Percentiles rank a stretch among this genome's conserved stretches.
These are phyloP conservation scores for Phylloscopus collybita DNA, from an alignment of 2,797 vertebrate species.

Conservation along the genomic window DNA sequence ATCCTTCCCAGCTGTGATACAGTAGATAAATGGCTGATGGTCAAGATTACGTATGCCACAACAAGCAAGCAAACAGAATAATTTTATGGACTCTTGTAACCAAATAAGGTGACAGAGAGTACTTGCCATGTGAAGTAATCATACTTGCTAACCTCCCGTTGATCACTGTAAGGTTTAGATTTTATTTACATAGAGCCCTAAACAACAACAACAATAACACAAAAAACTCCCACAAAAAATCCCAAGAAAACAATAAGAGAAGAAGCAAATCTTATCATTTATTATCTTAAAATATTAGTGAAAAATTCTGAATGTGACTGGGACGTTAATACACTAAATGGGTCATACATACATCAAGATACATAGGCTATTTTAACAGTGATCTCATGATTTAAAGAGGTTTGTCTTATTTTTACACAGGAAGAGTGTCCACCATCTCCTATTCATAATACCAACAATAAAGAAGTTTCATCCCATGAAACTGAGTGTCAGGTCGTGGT, in stretches of 20 bases:
- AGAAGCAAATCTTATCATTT: neutral
- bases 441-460: neutral
- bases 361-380: neutral
- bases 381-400: neutral
- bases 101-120: neutral
- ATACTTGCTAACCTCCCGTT: neutral
- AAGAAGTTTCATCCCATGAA: slow-evolving; percentile 13
- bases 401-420: slow-evolving; percentile 37
- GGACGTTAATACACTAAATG: neutral
- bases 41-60: neutral
- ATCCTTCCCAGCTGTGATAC: neutral
- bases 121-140: neutral
- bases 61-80: neutral
- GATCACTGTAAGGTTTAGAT: neutral
- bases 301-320: neutral
- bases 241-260: neutral
- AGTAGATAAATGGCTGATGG: neutral
- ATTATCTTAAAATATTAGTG: neutral
- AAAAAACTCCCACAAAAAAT: neutral
- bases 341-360: neutral
- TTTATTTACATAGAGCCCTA: neutral
- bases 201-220: neutral
- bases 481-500: neutral
- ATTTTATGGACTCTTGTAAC: neutral
- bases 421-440: neutral